phyloP scores from a whole-genome alignment of 2,113 vertebrate species.

The Caranx ignobilis region DNA sequence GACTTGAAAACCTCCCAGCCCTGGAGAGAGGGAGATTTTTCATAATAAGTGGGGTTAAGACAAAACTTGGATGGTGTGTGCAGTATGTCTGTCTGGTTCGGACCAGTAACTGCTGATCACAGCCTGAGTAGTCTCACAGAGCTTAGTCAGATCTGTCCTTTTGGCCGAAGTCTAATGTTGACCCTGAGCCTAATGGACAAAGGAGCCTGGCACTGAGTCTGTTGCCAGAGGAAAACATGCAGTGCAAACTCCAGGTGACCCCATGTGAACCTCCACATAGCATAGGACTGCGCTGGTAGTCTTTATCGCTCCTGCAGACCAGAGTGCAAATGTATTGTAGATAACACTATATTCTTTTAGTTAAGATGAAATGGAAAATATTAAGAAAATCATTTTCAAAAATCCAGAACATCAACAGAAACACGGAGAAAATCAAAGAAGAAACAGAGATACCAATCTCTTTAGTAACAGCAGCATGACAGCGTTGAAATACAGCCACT shows the following conservation, averaged over 20 bases:
- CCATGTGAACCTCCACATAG: constrained; percentile 12
- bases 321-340: neutral
- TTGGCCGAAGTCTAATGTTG: constrained; percentile 32
- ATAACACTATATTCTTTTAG: neutral
- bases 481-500: neutral
- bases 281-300: neutral
- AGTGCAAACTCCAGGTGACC: constrained; percentile 16
- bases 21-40: neutral
- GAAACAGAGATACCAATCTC: neutral
- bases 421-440: neutral
- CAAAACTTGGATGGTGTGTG: neutral
- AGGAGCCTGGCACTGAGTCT: constrained; percentile 1
- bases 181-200: constrained; percentile 12
- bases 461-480: neutral
- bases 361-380: neutral
- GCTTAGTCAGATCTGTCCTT: neutral
- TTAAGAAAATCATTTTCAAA: neutral
- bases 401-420: neutral
- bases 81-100: neutral
- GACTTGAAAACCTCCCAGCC: neutral
- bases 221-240: constrained; percentile 7
- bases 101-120: neutral
- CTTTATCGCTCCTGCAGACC: neutral
- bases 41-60: neutral
- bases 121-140: neutral